These are phyloP conservation scores for Pardalotus punctatus DNA, from an alignment of 2,113 vertebrate genomes.

Conservation along the genomic window DNA sequence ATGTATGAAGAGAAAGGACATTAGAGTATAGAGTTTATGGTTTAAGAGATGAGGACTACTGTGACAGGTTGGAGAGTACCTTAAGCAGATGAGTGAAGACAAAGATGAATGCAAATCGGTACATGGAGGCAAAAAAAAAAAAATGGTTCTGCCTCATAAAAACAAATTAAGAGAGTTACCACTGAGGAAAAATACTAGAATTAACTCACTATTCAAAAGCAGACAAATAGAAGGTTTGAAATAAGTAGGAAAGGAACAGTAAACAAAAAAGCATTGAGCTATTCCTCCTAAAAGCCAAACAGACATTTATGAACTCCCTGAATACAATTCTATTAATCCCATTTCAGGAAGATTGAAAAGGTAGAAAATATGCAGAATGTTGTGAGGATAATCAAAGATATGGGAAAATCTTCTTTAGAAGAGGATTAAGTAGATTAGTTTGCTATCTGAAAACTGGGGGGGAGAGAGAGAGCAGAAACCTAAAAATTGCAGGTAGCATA, in stretches of 20 bases:
- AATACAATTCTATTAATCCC: background rate
- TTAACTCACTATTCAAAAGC: background rate
- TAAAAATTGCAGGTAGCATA: background rate
- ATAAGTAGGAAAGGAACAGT: background rate
- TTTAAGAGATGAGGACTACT: background rate
- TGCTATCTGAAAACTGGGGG: background rate
- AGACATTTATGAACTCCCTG: background rate
- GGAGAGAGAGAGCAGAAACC: background rate
- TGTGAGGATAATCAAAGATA: background rate
- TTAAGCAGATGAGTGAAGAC: background rate
- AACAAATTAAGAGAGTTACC: background rate
- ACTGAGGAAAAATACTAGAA: background rate
- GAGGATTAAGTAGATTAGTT: conserved; percentile 36
- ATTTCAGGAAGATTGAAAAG: background rate
- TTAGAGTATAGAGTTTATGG: background rate
- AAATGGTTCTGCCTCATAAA: background rate
- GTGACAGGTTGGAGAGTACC: background rate
- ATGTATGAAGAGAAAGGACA: background rate
- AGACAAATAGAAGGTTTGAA: background rate
- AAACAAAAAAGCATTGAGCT: background rate
- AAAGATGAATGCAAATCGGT: background rate
- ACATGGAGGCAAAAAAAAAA: background rate
- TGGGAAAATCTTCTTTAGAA: conserved; percentile 8
- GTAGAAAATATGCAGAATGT: background rate
- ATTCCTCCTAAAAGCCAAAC: background rate